phyloP scores from a whole-genome alignment of 2,797 vertebrate species.

The Galago senegalensis region DNA sequence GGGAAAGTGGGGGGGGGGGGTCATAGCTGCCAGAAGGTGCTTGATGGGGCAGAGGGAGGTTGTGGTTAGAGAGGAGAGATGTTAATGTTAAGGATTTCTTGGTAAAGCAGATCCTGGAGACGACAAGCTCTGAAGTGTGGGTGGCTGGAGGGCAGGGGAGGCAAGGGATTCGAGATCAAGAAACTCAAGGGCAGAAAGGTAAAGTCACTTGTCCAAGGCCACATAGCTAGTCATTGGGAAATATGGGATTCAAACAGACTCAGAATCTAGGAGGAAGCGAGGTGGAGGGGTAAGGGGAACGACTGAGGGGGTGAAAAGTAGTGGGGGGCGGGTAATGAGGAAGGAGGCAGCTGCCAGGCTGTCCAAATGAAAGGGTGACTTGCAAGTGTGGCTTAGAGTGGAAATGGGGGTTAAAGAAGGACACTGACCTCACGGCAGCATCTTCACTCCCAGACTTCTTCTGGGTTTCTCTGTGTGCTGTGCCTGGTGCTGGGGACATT shows the following conservation, averaged over 20 bases:
- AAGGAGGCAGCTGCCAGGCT: neutral
- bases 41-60: neutral
- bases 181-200: neutral
- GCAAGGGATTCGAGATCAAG: neutral
- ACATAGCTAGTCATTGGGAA: neutral
- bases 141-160: neutral
- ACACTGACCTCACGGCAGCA: neutral
- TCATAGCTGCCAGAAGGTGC: neutral
- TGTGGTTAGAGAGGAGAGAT: neutral
- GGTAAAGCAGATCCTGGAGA: conserved; percentile 23
- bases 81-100: conserved; percentile 9
- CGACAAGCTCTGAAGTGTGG: neutral
- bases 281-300: too few species aligned
- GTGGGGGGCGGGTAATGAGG: neutral
- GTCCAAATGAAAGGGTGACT: neutral
- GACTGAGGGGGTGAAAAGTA: too few species aligned
- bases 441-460: neutral
- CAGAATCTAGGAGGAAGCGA: neutral
- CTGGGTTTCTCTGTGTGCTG: neutral
- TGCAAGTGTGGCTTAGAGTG: neutral
- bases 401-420: neutral
- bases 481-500: neutral
- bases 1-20: neutral
- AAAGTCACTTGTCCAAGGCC: neutral
- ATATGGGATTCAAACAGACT: neutral